Evolutionary conservation across 2,888 invertebrate species (phyloP).

Genomic region (Unio delphinus): DNA sequence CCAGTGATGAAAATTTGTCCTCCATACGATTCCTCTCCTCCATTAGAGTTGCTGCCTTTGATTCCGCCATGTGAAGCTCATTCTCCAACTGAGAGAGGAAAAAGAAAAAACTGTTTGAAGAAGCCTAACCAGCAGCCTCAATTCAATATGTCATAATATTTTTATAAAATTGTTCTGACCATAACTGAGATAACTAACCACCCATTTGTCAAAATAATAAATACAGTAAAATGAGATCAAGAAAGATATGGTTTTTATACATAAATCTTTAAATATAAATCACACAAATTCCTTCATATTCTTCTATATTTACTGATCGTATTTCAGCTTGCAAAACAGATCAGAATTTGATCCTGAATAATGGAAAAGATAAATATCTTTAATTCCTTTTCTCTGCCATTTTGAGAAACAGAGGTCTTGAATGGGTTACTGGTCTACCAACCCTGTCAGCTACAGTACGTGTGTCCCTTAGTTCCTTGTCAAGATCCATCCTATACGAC

Average conservation of each 20-base stretch:
- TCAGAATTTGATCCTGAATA: background rate
- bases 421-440: conserved; percentile 7
- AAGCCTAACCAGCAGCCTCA: background rate
- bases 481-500: conserved; percentile 63
- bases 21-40: conserved; percentile 61
- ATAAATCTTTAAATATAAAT: too few relatives aligned
- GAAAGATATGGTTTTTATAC: too few relatives aligned
- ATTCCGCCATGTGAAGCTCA: conserved; percentile 59
- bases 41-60: conserved; percentile 44
- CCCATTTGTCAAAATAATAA: too few relatives aligned
- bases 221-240: too few relatives aligned
- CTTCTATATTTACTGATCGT: too few relatives aligned
- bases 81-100: conserved; percentile 53
- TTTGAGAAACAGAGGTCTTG: background rate
- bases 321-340: too few relatives aligned
- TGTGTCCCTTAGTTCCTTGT: conserved; percentile 62
- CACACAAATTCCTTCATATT: too few relatives aligned
- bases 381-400: background rate
- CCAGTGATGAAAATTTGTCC: conserved; percentile 59
- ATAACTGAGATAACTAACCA: too few relatives aligned
- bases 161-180: too few relatives aligned
- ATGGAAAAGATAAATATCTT: background rate
- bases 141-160: too few relatives aligned
- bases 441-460: conserved; percentile 62
- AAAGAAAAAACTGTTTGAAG: too few relatives aligned